Evolutionary conservation across 2,113 vertebrate species (phyloP), one percentile per base, ranked within the genome.

Genomic region (Sula dactylatra): DNA sequence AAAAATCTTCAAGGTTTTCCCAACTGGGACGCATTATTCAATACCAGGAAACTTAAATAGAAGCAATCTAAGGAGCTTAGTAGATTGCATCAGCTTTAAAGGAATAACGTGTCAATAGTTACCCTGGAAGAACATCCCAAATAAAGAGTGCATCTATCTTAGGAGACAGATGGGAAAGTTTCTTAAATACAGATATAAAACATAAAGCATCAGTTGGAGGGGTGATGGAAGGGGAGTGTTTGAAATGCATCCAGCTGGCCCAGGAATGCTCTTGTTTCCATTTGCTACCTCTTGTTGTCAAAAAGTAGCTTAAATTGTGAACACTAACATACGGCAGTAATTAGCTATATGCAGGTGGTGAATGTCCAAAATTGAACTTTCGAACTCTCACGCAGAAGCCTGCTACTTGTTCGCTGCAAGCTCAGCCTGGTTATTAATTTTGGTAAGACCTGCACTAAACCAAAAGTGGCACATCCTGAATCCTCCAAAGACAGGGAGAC

Each of bases 81-180:
- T 38, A 90, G 92, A 94, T 92, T 40, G 6, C 49, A 95, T 71
- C 92, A 93, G 85, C 52, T 93, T 74, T 93, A 89, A 87, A 84
- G 67, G 54, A 92, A 52, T 36, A 56, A 94, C 77, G 47, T 82
- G 82, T 91, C 90, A 91, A 71, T 80, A 86, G 83, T 71, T 74
- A 93, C 86, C 95, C 89, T 66, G 73, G 89, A 92, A 95, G 83
- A 87, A 73, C 38, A 90, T 16, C 42, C 0, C 0, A 77, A 87
- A 93, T 65, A 74, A 86, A 42, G 78, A 44, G 29, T 45, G 49
- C 36, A 82, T 59, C 40, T 89, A 45, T 76, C 84, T 62, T 4
- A 45, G 73, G 81, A 87, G 82, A 88, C 73, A 89, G 96, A 96
- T 84, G 85, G 89, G 67, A 38, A 84, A 94, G 84, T 64, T 94